Evolutionary conservation across 2,888 invertebrate species (phyloP), one percentile per base, ranked within the genome.

Genomic region (Mimas tiliae): DNA sequence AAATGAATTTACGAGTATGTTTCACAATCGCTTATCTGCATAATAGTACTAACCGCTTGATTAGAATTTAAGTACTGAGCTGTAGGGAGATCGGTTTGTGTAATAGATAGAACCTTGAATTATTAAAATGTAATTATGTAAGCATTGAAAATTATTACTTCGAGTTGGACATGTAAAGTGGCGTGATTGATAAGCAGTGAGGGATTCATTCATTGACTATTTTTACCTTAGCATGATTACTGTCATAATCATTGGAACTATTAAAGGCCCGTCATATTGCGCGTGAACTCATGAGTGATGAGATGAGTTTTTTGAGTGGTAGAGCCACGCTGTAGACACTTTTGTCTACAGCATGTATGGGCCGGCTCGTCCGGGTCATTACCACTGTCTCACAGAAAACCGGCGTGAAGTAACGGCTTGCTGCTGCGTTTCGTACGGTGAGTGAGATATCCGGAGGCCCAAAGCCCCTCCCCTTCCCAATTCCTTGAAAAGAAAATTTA

Each of bases 61-160:
- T 73, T 72, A 69, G 70, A 69, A 70, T 72, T 69, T 72, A 73
- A 73, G 67, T 68, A 67, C 66, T 48, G n/a, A 19, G 27, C 48
- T 33, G 38, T 38, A 58, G 47, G 27, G 48, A 52, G 45, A 27
- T 50, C 9, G 53, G 51, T n/a, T 64, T 65, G 16, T 62, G 67
- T 70, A 70, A 70, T 68, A 62, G 51, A 68, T 64, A 50, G 48
- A 62, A 66, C 69, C 69, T 68, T 71, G 68, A 64, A 69, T 67
- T 68, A 68, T 70, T 70, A 66, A 67, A 70, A 67, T 52, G 52
- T 63, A 38, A 68, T 70, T 69, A 70, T 51, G 21, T 47, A 62
- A 67, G 16, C 55, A 58, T 38, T 58, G 58, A 34, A 53, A 53
- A 38, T 58, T 16, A 38, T 42, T 34, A 33, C 55, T 38, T 4